A percentile compares a stretch with the other conserved stretches of the same genome.
Conservation (phyloP, 2,888 invertebrate species). For the Orthosia incerta region DNA sequence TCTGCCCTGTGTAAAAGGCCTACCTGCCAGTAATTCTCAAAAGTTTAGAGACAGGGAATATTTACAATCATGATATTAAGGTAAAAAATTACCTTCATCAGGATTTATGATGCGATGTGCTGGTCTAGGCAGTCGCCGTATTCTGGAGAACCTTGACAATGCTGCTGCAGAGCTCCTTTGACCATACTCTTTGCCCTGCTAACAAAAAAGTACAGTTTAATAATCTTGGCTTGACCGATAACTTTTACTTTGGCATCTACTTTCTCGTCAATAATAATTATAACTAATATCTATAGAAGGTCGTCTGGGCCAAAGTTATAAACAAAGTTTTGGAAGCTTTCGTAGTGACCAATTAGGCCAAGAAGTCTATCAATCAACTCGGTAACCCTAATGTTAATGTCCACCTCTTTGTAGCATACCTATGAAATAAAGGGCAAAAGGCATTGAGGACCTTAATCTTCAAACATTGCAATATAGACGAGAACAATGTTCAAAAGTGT, state of each 20-base stretch:
- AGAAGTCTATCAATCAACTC: constrained; percentile 26
- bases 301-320: neutral
- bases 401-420: neutral
- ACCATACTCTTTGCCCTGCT: constrained; percentile 80
- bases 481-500: neutral
- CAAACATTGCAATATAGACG: neutral
- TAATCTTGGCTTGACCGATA: neutral
- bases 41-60: no score
- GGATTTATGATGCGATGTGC: constrained; percentile 86
- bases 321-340: neutral
- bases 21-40: neutral
- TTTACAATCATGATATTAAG: no score
- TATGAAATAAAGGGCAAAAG: neutral
- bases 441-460: neutral
- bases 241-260: neutral
- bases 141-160: constrained; percentile 83
- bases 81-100: constrained; percentile 77
- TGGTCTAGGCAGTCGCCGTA: constrained; percentile 82
- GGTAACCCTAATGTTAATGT: neutral
- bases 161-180: constrained; percentile 74
- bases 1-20: neutral
- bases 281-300: neutral
- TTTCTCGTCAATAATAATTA: neutral
- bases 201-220: constrained; percentile 47
- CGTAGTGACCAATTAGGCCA: neutral